These are phyloP conservation scores for Chauna torquata DNA, from an alignment of 2,113 vertebrate species.

Conservation along the genomic window DNA sequence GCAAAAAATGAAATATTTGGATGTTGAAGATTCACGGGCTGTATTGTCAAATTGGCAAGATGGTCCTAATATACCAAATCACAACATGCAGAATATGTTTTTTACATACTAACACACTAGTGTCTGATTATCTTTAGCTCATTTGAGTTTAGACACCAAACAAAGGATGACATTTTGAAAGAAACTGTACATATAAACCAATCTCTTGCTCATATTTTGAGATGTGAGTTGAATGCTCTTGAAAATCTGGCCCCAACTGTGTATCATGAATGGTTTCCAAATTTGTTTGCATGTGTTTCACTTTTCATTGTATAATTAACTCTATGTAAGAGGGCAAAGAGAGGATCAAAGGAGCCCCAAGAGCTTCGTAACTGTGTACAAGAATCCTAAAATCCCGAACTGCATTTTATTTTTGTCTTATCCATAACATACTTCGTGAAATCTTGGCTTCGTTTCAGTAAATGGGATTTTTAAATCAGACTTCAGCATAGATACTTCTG, in stretches of 20 bases:
- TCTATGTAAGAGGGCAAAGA: neutral
- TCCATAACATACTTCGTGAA: neutral
- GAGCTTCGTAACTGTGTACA: neutral
- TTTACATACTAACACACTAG: neutral
- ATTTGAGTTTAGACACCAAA: neutral
- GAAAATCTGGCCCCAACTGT: neutral
- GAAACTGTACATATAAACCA: neutral
- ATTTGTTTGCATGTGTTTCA: neutral
- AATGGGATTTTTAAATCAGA: neutral
- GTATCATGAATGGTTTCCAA: neutral
- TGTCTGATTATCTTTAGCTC: neutral
- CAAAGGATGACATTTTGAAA: neutral
- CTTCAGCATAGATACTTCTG: neutral
- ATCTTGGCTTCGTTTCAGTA: neutral
- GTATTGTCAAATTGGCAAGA: neutral
- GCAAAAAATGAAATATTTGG: neutral
- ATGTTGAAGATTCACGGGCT: neutral
- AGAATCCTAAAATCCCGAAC: neutral
- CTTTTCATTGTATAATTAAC: neutral
- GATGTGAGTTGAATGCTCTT: neutral
- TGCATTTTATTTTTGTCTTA: neutral
- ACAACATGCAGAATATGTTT: neutral
- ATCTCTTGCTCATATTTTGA: neutral
- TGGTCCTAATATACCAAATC: neutral
- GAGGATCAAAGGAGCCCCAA: neutral